Conservation (phyloP, 1,140 invertebrate species). For the Drosophila nasuta region DNA sequence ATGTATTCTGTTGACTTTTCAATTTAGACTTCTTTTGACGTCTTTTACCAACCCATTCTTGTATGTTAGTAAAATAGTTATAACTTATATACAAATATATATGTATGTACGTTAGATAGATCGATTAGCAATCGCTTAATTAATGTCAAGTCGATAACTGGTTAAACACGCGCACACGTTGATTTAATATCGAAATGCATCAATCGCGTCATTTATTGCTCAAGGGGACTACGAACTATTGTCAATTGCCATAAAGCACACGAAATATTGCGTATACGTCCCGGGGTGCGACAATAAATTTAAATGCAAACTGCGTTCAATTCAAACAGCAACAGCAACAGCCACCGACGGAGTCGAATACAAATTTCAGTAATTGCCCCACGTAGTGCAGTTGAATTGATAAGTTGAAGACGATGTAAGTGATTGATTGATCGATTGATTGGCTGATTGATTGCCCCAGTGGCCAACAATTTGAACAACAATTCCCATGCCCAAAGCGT, state of each 20-base stretch:
- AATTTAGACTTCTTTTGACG: too few relatives aligned
- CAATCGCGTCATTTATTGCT: constrained; percentile 13
- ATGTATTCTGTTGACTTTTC: too few relatives aligned
- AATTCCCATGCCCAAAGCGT: constrained; percentile 47
- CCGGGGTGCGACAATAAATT: constrained; percentile 16
- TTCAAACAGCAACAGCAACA: neutral
- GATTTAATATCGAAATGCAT: neutral
- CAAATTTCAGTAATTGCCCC: constrained; percentile 61
- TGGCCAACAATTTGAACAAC: constrained; percentile 35
- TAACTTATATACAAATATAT: too few relatives aligned
- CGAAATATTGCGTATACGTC: constrained; percentile 36
- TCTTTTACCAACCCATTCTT: too few relatives aligned
- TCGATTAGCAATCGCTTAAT: neutral
- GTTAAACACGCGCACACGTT: neutral
- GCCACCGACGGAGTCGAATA: neutral
- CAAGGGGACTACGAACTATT: constrained; percentile 7
- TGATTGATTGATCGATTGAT: constrained; percentile 64
- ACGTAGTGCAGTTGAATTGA: constrained; percentile 45
- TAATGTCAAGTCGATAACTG: neutral
- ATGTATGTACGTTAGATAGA: neutral
- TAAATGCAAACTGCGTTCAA: constrained; percentile 24
- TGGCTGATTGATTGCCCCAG: constrained; percentile 39
- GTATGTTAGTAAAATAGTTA: too few relatives aligned
- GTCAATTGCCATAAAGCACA: constrained; percentile 26
- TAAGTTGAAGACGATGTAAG: constrained; percentile 35